Evolutionary conservation across 2,888 invertebrate species (phyloP).

Genomic region (Chromoteleia sp.): DNA sequence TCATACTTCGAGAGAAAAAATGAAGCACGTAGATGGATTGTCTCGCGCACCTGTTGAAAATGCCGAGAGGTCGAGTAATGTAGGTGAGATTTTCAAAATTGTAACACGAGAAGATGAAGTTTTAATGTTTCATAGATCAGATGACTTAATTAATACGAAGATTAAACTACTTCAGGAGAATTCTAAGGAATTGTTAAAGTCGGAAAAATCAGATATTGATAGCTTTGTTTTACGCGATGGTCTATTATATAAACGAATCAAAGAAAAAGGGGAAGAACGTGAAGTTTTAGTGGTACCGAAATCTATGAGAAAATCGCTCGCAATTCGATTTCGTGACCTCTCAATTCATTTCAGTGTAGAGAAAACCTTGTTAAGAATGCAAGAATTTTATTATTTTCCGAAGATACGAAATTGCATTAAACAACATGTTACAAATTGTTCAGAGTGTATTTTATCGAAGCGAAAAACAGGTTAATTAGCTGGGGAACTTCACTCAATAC

Average conservation of each 20-base stretch:
- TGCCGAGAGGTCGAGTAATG: neutral
- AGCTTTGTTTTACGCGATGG: conserved; percentile 33
- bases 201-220: neutral
- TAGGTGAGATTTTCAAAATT: neutral
- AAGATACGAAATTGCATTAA: neutral
- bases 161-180: neutral
- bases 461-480: neutral
- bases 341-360: conserved; percentile 48
- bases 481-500: conserved; percentile 19
- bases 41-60: conserved; percentile 1
- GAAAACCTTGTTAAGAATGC: conserved; percentile 19
- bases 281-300: neutral
- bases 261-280: neutral
- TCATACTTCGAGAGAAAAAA: conserved; percentile 3
- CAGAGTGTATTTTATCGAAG: conserved; percentile 34
- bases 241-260: conserved; percentile 28
- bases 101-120: conserved; percentile 23
- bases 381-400: conserved; percentile 16
- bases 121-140: conserved; percentile 6
- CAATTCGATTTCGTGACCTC: neutral
- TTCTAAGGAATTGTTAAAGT: neutral
- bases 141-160: neutral
- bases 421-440: neutral
- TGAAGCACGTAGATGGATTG: conserved; percentile 10
- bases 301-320: neutral